Conservation (phyloP, 2,113 vertebrate species). For the Caracal caracal region DNA sequence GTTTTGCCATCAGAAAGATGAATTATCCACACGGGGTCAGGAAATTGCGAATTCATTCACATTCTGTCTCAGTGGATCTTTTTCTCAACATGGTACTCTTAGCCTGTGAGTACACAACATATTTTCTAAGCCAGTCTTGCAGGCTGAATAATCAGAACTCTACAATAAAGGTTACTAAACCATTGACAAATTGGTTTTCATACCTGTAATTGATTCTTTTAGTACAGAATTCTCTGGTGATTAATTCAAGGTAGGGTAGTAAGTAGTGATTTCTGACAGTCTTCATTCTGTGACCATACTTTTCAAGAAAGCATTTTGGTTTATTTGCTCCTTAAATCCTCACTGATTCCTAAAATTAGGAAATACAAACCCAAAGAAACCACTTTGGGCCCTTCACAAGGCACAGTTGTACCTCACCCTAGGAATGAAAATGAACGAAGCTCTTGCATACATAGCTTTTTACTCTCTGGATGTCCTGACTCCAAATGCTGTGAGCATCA, state of each 20-base stretch:
- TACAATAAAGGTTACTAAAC: background rate
- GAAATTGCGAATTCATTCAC: slow-evolving; percentile 74
- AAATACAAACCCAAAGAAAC: background rate
- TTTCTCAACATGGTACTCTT: slow-evolving; percentile 63
- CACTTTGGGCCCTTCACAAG: background rate
- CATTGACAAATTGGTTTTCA: background rate
- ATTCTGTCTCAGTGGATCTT: background rate
- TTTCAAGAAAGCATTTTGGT: background rate
- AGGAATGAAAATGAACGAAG: background rate
- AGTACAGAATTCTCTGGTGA: background rate
- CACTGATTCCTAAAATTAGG: background rate
- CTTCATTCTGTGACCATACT: background rate
- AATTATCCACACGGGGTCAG: slow-evolving; percentile 76
- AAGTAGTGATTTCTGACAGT: background rate
- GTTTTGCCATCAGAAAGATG: slow-evolving; percentile 76
- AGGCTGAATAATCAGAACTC: background rate
- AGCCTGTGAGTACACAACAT: slow-evolving; percentile 58
- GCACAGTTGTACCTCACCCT: background rate
- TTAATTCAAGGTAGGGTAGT: background rate
- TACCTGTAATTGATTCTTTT: background rate
- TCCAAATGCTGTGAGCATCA: background rate
- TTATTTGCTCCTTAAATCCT: background rate
- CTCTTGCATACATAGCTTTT: background rate
- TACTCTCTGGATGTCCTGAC: background rate
- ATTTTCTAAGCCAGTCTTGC: slow-evolving; percentile 40